These are phyloP conservation scores for Smutsia gigantea DNA, from an alignment of 2,797 vertebrate species.

Conservation along the genomic window DNA sequence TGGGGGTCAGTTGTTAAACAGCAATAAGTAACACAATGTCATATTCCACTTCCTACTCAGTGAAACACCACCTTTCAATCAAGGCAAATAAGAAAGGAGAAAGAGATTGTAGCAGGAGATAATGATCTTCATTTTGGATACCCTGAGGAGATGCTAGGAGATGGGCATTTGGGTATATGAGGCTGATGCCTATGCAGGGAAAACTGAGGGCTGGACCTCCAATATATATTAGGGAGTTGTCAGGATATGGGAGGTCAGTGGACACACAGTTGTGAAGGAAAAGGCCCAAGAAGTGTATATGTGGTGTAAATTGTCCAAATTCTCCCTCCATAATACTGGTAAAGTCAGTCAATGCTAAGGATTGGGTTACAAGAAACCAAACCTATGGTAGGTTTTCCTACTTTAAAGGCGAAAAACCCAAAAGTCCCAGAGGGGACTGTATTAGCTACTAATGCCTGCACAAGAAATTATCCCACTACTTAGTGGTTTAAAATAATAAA, in stretches of 20 bases:
- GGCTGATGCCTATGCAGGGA: not conserved
- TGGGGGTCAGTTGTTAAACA: not conserved
- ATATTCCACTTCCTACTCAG: not conserved
- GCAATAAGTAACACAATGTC: not conserved
- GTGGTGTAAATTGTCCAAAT: not conserved
- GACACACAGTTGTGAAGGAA: not conserved
- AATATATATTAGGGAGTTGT: not conserved
- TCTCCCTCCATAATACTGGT: not conserved
- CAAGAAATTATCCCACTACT: conserved; percentile 49
- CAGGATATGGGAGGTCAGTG: not conserved
- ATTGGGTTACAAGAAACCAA: conserved; percentile 19
- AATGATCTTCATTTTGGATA: not conserved
- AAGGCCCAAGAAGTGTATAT: not conserved
- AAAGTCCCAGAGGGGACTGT: not conserved
- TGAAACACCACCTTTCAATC: not conserved
- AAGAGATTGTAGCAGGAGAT: not conserved
- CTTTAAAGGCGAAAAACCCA: conserved; percentile 3
- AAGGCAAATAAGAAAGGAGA: not conserved
- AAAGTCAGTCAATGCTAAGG: not conserved
- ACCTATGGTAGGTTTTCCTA: not conserved
- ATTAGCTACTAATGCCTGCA: conserved; percentile 12
- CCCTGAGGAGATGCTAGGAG: not conserved
- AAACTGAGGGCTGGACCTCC: not conserved
- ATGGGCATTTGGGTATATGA: not conserved
- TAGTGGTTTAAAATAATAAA: conserved; percentile 52